Base-by-base conservation (phyloP, 2,888 invertebrate species). In the Iphiclides podalirius region DNA sequence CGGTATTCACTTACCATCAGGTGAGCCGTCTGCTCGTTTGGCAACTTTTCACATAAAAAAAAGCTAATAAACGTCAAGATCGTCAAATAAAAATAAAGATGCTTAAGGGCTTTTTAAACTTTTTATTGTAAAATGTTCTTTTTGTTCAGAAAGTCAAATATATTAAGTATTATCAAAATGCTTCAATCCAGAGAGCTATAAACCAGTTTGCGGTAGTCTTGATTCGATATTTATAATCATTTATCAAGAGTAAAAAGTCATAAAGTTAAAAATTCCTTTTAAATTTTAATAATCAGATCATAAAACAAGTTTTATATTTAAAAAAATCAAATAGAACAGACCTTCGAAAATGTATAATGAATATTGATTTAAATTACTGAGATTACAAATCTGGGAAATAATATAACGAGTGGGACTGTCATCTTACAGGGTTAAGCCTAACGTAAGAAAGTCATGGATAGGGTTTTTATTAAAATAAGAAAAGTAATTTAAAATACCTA, bases 361-460 rank as follows among this genome's bases (percentile, higher is more conserved):
- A 84, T 84, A 87, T 87, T 87, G 88, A 87, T 88, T 87, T 85
- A 87, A 86, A 87, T 83, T 78, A 79, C 76, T 78, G 69, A 79
- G 79, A 81, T 85, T 81, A 76, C 83, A 85, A 86, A 85, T 83
- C 81, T 78, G 76, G 75, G 81, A 82, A 87, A 85, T 84, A 86
- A 87, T 85, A 87, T 85, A 84, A 85, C 79, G 79, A 79, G 73
- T 70, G 65, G 74, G 75, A 64, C 77, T 78, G 78, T 74, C 79
- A 72, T 78, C 68, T 68, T 70, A 67, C 69, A 23, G 23, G 12
- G 23, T 31, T 11, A 35, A 16, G 6, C 7, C 63, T 63, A 50
- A 57, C 54, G 67, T 57, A 58, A 53, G 48, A 47, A 54, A 52
- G 69, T 40, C 54, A 54, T 79, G 81, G 86, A 83, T 58, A 64